A percentile compares a stretch with the other conserved stretches of the same genome.
phyloP scores from a whole-genome alignment of 2,888 invertebrate genomes.

The Vesta saturnalis region DNA sequence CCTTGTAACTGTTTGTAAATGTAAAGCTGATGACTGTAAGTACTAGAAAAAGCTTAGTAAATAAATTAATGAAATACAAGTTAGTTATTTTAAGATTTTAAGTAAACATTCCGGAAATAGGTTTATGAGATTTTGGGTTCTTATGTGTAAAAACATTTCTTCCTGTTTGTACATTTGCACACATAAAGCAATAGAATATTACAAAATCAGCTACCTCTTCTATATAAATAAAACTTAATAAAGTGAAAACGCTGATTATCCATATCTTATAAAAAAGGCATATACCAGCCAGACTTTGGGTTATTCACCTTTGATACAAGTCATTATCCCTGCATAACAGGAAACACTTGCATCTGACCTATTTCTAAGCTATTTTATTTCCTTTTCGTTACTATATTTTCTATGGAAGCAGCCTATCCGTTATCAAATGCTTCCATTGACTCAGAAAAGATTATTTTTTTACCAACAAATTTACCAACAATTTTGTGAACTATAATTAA shows the following conservation, averaged over 20 bases:
- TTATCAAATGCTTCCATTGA: background rate
- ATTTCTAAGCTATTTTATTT: slow-evolving; percentile 42
- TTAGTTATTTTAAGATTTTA: slow-evolving; percentile 26
- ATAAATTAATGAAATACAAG: background rate
- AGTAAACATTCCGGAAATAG: slow-evolving; percentile 36
- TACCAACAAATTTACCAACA: background rate
- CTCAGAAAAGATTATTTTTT: too few species aligned
- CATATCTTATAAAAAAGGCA: slow-evolving; percentile 40
- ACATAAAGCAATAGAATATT: background rate
- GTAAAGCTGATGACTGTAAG: too few species aligned
- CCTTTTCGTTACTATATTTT: slow-evolving; percentile 33
- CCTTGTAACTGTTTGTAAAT: too few species aligned
- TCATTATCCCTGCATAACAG: slow-evolving; percentile 48
- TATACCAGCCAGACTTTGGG: slow-evolving; percentile 36
- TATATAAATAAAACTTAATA: background rate
- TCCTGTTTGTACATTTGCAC: slow-evolving; percentile 18
- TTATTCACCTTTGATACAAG: slow-evolving; percentile 49
- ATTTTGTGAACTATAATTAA: slow-evolving; percentile 16
- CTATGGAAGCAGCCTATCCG: slow-evolving; percentile 3
- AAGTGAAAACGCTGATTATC: slow-evolving; percentile 23
- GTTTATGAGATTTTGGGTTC: slow-evolving; percentile 32
- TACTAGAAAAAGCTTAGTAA: too few species aligned
- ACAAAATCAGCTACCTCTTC: background rate
- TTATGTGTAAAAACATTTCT: slow-evolving; percentile 20
- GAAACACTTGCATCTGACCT: slow-evolving; percentile 48